A percentile compares a stretch with the other conserved stretches of the same genome.
Conservation (phyloP, 2,888 invertebrate species). For the Alsophila aescularia region DNA sequence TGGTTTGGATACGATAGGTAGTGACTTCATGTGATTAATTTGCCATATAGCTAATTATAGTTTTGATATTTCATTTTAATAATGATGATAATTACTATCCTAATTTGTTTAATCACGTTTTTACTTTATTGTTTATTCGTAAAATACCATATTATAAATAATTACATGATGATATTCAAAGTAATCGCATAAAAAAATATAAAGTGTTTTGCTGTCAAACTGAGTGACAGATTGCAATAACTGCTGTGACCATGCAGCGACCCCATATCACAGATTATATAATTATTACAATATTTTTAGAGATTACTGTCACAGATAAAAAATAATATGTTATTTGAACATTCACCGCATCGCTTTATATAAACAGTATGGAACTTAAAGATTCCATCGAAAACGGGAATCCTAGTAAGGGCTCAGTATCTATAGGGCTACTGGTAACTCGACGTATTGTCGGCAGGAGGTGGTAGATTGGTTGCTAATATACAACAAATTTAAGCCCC, state of each 20-base stretch:
- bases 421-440: no score
- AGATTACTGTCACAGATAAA: conserved; percentile 40
- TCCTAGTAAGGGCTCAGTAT: no score
- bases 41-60: background rate
- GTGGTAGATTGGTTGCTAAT: no score
- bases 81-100: background rate
- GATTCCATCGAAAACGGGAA: no score
- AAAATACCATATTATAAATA: background rate
- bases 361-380: conserved; percentile 1
- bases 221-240: conserved; percentile 45
- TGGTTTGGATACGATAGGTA: background rate
- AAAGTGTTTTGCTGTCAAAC: conserved; percentile 31
- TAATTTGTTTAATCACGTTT: background rate
- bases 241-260: conserved; percentile 27
- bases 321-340: conserved; percentile 32
- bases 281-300: conserved; percentile 37
- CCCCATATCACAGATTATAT: conserved; percentile 31
- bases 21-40: background rate
- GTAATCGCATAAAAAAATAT: conserved; percentile 14
- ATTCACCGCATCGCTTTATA: conserved; percentile 22
- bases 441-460: no score
- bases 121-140: background rate
- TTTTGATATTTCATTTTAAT: background rate
- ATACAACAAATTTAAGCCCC: no score
- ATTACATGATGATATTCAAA: conserved; percentile 23